Evolutionary conservation across 2,888 invertebrate species (phyloP).

Genomic region (Chloroclystis v-ata): DNA sequence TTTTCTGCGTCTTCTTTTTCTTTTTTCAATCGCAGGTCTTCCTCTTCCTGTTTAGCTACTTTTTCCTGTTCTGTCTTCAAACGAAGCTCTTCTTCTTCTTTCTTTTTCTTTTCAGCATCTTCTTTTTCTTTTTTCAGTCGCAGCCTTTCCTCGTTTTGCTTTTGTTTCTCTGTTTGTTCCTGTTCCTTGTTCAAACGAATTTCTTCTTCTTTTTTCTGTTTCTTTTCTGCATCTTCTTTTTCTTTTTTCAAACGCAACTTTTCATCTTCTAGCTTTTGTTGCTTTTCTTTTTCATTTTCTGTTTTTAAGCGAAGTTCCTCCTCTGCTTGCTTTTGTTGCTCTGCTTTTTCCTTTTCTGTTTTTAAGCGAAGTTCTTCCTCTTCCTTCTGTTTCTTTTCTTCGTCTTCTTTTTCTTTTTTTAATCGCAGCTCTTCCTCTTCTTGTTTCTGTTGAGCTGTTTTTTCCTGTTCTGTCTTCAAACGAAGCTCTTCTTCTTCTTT

Average conservation of each 20-base stretch:
- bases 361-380: background rate
- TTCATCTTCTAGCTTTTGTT: background rate
- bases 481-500: background rate
- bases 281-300: slow-evolving; percentile 12
- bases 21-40: background rate
- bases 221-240: slow-evolving; percentile 4
- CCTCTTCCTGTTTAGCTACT: background rate
- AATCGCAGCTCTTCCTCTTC: background rate
- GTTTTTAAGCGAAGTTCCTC: slow-evolving; percentile 6
- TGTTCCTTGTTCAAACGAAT: background rate
- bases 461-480: background rate
- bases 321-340: slow-evolving; percentile 1
- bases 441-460: background rate
- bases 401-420: background rate
- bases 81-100: background rate
- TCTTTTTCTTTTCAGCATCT: slow-evolving; percentile 4
- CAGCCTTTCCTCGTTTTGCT: background rate
- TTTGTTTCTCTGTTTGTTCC: slow-evolving; percentile 3
- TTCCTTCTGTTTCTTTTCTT: slow-evolving; percentile 4
- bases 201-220: background rate
- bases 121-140: background rate
- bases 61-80: too few species aligned
- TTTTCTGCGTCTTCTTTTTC: too few species aligned
- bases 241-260: background rate
- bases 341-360: slow-evolving; percentile 1